These are phyloP conservation scores for Acanthisitta chloris DNA, from an alignment of 2,113 vertebrate species.

Conservation along the genomic window DNA sequence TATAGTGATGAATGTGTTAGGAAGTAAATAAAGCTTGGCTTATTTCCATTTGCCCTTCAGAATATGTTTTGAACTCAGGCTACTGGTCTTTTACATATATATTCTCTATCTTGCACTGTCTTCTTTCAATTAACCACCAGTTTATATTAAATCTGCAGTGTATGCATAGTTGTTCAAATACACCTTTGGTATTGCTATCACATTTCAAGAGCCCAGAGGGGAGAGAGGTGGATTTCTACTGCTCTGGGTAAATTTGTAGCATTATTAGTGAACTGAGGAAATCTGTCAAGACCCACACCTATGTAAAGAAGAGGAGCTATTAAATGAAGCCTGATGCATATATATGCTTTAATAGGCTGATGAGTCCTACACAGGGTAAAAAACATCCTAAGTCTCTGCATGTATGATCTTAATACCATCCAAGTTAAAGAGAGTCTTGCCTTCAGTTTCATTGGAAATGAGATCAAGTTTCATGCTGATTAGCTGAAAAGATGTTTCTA, in stretches of 20 bases:
- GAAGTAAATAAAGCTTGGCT: neutral
- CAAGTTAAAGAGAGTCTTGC: neutral
- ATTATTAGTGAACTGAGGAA: neutral
- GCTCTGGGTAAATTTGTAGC: neutral
- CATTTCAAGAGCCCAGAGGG: neutral
- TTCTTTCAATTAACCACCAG: neutral
- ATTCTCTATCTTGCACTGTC: neutral
- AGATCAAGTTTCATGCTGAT: neutral
- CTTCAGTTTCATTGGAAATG: neutral
- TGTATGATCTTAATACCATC: neutral
- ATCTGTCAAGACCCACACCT: neutral
- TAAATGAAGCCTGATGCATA: neutral
- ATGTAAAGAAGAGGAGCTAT: neutral
- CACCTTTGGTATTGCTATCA: neutral
- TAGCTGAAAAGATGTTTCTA: neutral
- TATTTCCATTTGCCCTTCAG: neutral
- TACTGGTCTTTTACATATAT: neutral
- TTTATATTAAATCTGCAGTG: neutral
- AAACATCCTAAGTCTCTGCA: neutral
- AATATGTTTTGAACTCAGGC: neutral
- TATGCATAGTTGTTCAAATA: neutral
- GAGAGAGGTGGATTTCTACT: neutral
- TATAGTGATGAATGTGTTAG: neutral
- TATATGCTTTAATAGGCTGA: neutral
- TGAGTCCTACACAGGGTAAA: neutral